Conservation (phyloP, 2,888 invertebrate species). For the Nineta flava region DNA sequence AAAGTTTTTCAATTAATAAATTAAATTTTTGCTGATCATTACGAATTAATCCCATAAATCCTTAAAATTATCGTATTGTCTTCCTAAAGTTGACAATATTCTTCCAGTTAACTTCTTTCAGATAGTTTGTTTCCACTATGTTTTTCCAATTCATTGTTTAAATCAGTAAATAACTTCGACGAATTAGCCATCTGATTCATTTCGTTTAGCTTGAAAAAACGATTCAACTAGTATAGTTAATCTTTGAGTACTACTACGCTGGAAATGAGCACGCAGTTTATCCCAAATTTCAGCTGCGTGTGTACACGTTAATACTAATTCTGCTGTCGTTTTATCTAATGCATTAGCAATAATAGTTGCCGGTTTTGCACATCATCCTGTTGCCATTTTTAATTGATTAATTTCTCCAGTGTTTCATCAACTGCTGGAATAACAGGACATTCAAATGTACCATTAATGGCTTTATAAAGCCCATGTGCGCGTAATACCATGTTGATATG, state of each 20-base stretch:
- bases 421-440: background rate
- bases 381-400: conserved; percentile 1
- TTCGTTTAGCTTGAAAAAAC: conserved; percentile 6
- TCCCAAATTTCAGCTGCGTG: conserved; percentile 7
- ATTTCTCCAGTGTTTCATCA: background rate
- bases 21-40: conserved; percentile 7
- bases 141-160: conserved; percentile 7
- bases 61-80: conserved; percentile 7
- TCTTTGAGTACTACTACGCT: conserved; percentile 6
- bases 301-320: conserved; percentile 7
- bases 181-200: conserved; percentile 7
- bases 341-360: no score
- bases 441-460: background rate
- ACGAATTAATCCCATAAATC: conserved; percentile 8
- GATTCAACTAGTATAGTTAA: conserved; percentile 4
- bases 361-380: conserved; percentile 7
- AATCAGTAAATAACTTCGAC: conserved; percentile 9
- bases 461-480: background rate
- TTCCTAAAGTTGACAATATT: conserved; percentile 7
- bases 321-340: conserved; percentile 7
- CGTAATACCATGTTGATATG: background rate
- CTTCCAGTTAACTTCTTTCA: conserved; percentile 6
- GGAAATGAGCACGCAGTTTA: conserved; percentile 4
- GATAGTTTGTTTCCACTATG: conserved; percentile 7
- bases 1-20: conserved; percentile 7